Base-by-base conservation (phyloP, 2,888 invertebrate species). In the Pelosia muscerda region DNA sequence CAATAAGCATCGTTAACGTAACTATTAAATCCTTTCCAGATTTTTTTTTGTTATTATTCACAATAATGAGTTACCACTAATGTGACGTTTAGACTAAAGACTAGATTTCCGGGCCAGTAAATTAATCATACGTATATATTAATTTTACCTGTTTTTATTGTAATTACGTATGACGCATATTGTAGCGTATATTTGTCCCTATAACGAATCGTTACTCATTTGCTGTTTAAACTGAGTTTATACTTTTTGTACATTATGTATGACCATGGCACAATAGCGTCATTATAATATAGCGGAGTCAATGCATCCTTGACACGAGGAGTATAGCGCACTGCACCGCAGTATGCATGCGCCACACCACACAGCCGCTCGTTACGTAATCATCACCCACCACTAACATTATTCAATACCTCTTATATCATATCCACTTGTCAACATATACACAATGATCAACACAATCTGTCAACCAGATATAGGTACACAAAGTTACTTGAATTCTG, bases 301-400 rank as follows among this genome's bases (percentile, higher is more conserved):
- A 82, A 83, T 82, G 84, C 88, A 92, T 94, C 93, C 93, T 94
- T 93, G 93, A 93, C 93, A 92, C 85, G 87, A 78, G 81, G 77
- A 82, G 75, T 77, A 77, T 75, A 77, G 72, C 66, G 72, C 77
- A 72, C 74, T 81, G 81, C 79, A 82, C 79, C 78, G 82, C 84
- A 81, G 77, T 76, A 79, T 83, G 83, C 82, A 81, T 82, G 77
- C 82, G 83, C 77, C 79, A 75, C 81, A 68, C 77, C 73, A 79
- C 79, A 75, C 73, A 71, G 81, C 78, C 74, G 78, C 81, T 86
- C 76, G 85, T 92, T 92, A 92, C 90, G 89, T 90, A 92, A 92
- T 86, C 87, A 84, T 87, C 86, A 86, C 85, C 86, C 86, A 86
- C 85, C 80, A 79, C 81, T 81, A 76, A 81, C 82, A 85, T 87